Evolutionary conservation across 2,888 invertebrate genomes (phyloP).

Genomic region (Cabera pusaria): DNA sequence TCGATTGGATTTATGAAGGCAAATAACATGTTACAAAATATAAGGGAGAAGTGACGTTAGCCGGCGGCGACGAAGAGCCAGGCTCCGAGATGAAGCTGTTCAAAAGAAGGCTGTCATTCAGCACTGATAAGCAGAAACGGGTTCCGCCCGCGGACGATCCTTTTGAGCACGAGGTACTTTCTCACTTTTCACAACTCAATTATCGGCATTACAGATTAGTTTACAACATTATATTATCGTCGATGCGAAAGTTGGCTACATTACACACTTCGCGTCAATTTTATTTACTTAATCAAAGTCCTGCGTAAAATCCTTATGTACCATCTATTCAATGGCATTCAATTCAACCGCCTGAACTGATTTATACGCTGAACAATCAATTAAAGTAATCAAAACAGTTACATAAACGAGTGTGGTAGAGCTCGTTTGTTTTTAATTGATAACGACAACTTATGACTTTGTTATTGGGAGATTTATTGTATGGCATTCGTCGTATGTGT

Average conservation of each 20-base stretch:
- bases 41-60: slow-evolving; percentile 50
- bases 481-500: slow-evolving; percentile 12
- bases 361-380: slow-evolving; percentile 5
- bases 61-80: slow-evolving; percentile 40
- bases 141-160: slow-evolving; percentile 70
- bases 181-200: slow-evolving; percentile 24
- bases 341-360: slow-evolving; percentile 5
- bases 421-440: slow-evolving; percentile 33
- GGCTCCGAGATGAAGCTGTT: slow-evolving; percentile 73
- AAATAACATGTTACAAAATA: slow-evolving; percentile 34
- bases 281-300: no score
- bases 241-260: no score
- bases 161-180: slow-evolving; percentile 76
- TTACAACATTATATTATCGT: no score
- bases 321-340: slow-evolving; percentile 4
- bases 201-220: slow-evolving; percentile 28
- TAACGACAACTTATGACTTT: slow-evolving; percentile 25
- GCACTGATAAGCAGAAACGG: slow-evolving; percentile 78
- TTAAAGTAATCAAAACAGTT: slow-evolving; percentile 15
- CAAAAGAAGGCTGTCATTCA: slow-evolving; percentile 78
- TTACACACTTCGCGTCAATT: no score
- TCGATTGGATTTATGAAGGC: slow-evolving; percentile 6
- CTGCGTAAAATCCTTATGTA: no score
- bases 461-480: slow-evolving; percentile 2
- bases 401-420: slow-evolving; percentile 7